Percentiles rank a stretch among this genome's conserved stretches.
These are phyloP conservation scores for Micromys minutus DNA, from an alignment of 2,113 vertebrate species.

Conservation along the genomic window DNA sequence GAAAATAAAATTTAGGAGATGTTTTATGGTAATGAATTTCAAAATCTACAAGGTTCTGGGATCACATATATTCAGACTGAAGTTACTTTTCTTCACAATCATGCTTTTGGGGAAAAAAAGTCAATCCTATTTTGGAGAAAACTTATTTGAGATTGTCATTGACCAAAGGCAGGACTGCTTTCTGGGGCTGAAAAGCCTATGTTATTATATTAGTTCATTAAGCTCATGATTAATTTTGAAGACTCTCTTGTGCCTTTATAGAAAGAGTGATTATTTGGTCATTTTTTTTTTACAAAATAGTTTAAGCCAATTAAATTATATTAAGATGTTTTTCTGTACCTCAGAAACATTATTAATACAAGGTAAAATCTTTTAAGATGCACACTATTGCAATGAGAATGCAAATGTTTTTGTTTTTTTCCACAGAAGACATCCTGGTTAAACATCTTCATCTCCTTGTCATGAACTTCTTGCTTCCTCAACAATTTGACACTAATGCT, in stretches of 20 bases:
- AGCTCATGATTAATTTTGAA: not conserved
- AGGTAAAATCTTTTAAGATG: not conserved
- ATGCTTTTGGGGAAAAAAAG: not conserved
- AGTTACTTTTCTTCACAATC: not conserved
- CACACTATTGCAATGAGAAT: not conserved
- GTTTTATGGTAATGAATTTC: conserved; percentile 23
- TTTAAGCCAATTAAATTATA: not conserved
- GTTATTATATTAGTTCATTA: not conserved
- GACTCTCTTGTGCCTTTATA: not conserved
- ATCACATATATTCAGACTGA: not conserved
- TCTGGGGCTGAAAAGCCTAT: not conserved
- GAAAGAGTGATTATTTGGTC: not conserved
- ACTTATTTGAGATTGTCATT: not conserved
- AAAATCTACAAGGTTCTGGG: not conserved
- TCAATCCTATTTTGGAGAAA: not conserved
- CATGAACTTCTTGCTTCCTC: not conserved
- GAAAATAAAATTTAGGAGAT: not conserved
- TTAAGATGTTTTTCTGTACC: not conserved
- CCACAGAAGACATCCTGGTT: not conserved
- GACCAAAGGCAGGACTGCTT: not conserved
- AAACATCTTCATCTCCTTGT: not conserved
- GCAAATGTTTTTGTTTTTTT: not conserved
- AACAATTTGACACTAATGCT: not conserved
- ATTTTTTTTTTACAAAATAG: conserved; percentile 28
- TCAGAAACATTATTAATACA: not conserved